Percentiles rank a stretch among this genome's conserved stretches.
Evolutionary conservation across 2,888 invertebrate genomes (phyloP).

Genomic region (Polymixis lichenea): DNA sequence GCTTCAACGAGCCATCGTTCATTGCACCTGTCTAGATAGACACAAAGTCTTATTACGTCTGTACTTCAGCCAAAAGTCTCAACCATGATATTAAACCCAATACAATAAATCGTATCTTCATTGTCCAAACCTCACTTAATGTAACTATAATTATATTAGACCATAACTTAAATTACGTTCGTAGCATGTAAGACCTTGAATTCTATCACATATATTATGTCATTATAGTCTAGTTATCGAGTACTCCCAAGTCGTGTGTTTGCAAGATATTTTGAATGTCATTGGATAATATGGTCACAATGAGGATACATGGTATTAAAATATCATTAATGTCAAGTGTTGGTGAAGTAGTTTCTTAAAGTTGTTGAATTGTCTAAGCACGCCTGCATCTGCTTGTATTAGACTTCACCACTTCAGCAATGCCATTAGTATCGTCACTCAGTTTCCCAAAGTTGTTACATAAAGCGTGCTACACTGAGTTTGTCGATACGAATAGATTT

Average conservation of each 20-base stretch:
- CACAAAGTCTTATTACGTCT: background rate
- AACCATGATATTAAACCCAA: background rate
- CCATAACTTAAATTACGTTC: constrained; percentile 4
- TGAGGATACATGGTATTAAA: background rate
- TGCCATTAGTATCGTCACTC: too few relatives aligned
- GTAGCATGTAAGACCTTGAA: constrained; percentile 27
- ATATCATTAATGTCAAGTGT: constrained; percentile 7
- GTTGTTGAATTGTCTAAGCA: background rate
- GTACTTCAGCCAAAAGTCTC: background rate
- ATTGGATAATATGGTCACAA: background rate
- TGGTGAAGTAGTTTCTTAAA: background rate
- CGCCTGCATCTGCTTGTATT: background rate
- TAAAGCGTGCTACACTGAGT: background rate
- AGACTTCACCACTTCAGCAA: too few relatives aligned
- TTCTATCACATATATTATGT: background rate
- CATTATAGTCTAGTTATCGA: constrained; percentile 24
- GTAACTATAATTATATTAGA: constrained; percentile 22
- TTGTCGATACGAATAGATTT: background rate
- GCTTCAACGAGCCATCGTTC: background rate
- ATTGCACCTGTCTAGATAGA: background rate
- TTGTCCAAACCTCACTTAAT: constrained; percentile 1
- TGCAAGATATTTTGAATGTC: constrained; percentile 15
- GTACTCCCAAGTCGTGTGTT: constrained; percentile 16
- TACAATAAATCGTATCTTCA: background rate
- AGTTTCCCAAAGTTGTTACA: too few relatives aligned